These are phyloP conservation scores for Onychomys arenicola DNA, from an alignment of 2,797 vertebrate genomes.

Conservation along the genomic window DNA sequence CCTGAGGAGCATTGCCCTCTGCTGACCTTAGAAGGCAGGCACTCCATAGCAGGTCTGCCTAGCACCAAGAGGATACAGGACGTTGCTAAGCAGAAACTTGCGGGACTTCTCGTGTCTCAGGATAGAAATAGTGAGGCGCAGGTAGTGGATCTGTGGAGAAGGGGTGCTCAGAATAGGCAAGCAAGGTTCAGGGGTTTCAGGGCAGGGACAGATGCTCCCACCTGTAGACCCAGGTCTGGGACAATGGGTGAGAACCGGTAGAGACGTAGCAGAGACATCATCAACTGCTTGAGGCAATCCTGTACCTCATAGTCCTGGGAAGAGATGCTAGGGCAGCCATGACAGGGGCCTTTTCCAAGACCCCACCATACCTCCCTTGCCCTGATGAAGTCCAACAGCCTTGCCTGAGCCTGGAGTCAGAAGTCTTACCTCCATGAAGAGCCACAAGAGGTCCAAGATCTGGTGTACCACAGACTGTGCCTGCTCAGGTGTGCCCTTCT, in stretches of 20 bases:
- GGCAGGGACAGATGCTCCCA: slow-evolving; percentile 77
- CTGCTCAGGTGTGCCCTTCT: slow-evolving; percentile 92
- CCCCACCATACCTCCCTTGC: not conserved
- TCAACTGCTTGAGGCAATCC: slow-evolving; percentile 97
- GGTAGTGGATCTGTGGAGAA: slow-evolving; percentile 94
- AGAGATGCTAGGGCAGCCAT: slow-evolving; percentile 24
- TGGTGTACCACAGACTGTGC: slow-evolving; percentile 95
- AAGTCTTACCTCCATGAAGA: slow-evolving; percentile 96
- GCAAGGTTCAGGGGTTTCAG: not conserved
- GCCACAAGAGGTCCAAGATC: slow-evolving; percentile 97
- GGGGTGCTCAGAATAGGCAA: slow-evolving; percentile 30
- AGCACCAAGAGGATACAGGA: slow-evolving; percentile 94
- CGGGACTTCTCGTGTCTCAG: slow-evolving; percentile 96
- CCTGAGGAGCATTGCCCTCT: not conserved
- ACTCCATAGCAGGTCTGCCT: not conserved
- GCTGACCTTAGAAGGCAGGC: not conserved
- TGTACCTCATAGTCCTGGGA: slow-evolving; percentile 96
- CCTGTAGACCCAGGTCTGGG: slow-evolving; percentile 97
- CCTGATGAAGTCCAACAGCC: not conserved
- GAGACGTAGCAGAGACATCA: slow-evolving; percentile 97
- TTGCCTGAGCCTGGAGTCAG: rapidly evolving
- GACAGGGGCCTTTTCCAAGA: not conserved
- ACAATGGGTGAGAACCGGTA: slow-evolving; percentile 99
- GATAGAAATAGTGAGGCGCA: slow-evolving; percentile 95
- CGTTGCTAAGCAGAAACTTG: slow-evolving; percentile 96